phyloP scores from a whole-genome alignment of 2,113 vertebrate genomes.

The Furnarius figulus region DNA sequence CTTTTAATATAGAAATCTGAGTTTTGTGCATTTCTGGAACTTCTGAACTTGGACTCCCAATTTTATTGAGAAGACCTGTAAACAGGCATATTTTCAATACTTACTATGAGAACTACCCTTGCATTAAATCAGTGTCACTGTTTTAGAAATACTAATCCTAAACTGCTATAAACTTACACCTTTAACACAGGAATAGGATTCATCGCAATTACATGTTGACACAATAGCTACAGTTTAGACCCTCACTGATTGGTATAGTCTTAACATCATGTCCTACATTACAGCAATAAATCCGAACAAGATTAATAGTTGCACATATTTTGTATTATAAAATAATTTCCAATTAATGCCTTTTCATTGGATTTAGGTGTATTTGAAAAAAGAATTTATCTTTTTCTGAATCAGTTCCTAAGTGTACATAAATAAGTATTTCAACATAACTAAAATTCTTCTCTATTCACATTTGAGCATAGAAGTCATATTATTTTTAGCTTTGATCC shows the following conservation, averaged over 20 bases:
- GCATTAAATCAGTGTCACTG: background rate
- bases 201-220: background rate
- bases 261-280: background rate
- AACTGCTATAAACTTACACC: background rate
- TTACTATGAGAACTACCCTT: background rate
- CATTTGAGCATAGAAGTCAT: background rate
- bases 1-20: background rate
- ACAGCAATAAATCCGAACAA: background rate
- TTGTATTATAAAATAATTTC: background rate
- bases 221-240: background rate
- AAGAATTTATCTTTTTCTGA: background rate
- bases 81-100: background rate
- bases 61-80: background rate
- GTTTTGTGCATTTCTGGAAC: background rate
- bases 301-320: background rate
- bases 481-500: background rate
- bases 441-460: background rate
- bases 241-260: background rate
- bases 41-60: background rate
- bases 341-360: background rate
- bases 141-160: background rate
- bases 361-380: background rate
- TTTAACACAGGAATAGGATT: background rate
- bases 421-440: background rate
- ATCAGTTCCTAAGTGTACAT: background rate